Evolutionary conservation across 1,140 invertebrate genomes (phyloP), one percentile per base, ranked within the genome.

Genomic region (Drosophila kikkawai): DNA sequence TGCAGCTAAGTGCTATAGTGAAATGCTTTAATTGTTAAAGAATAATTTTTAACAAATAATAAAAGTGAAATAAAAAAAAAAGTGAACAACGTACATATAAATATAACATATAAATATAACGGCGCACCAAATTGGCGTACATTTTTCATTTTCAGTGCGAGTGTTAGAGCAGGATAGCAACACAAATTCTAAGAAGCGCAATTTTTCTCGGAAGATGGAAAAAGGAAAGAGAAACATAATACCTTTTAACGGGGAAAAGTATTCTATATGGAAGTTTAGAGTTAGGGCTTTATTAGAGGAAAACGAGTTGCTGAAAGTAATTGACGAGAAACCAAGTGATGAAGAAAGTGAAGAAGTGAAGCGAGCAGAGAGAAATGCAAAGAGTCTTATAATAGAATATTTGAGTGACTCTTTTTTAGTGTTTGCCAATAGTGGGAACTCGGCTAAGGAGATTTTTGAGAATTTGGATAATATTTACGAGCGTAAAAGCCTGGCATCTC

Each of bases 261-360:
- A 64, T n/a, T n/a, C n/a, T n/a, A n/a, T n/a, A n/a, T n/a, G n/a
- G n/a, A n/a, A n/a, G n/a, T n/a, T n/a, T n/a, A n/a, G n/a, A n/a
- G n/a, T n/a, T n/a, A 64, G 37, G 47, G 60, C 60, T 32, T 55
- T 64, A 13, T 55, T 53, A 41, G 61, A 64, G 39, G 37, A 64
- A 64, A 64, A 53, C 36, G 36, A 55, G 4, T 64, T 64, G 19
- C 1, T 39, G 26, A 48, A 17, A 17, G 56, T 58, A 32, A 17
- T 58, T 58, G 37, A 58, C 17, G 39, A 64, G 22, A 7, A 17
- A 64, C 50, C 15, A 42, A 53, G 47, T 51, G 7, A 13, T 42
- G 4, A 55, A 1, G 36, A 64, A 32, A 64, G 47, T 29, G 48
- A 53, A 26, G 29, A 41, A 64, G 26, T 36, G 32, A 53, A 39